Evolutionary conservation across 2,888 invertebrate genomes (phyloP), one percentile per base, ranked within the genome.

Genomic region (Andrena hattorfiana): DNA sequence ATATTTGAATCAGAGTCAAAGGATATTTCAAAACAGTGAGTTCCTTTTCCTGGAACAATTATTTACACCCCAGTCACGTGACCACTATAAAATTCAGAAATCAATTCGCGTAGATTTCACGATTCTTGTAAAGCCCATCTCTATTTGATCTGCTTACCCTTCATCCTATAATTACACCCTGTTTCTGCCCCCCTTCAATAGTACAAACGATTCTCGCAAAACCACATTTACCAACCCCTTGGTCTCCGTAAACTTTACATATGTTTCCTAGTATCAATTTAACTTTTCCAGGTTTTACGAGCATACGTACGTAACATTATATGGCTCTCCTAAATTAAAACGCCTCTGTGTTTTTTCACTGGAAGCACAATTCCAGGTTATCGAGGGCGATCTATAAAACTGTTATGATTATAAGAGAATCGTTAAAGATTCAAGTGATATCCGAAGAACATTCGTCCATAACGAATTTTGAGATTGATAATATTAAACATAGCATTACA

Each of bases 161-260:
- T 30, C 42, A 28, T 16, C 20, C 60, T 70, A 26, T 60, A 70
- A 70, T 60, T 70, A 70, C 4, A n/a, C 26, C 3, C 3, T 42
- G 20, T 28, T 16, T 42, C 20, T 13, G 67, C 2, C n/a, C 28
- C 20, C 60, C 48, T n/a, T 16, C 23, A 20, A 16, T 26, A 20
- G 10, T 62, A 1, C 10, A 32, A 62, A 2, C 49, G 71, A 23
- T 71, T 62, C 71, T 30, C 20, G 8, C 71, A 48, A 49, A 71
- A 16, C 30, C 42, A 56, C 5, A 26, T 59, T 23, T 42, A n/a
- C 35, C 23, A 32, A 23, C 32, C 51, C 54, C 68, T 8, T 26
- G 16, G 68, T 51, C n/a, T 20, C 16, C 23, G 7, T 35, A 23
- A 35, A 68, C 16, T 7, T 59, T 35, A 26, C n/a, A 10, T 28